phyloP scores from a whole-genome alignment of 2,113 vertebrate species.

The Lichenostomus cassidix region DNA sequence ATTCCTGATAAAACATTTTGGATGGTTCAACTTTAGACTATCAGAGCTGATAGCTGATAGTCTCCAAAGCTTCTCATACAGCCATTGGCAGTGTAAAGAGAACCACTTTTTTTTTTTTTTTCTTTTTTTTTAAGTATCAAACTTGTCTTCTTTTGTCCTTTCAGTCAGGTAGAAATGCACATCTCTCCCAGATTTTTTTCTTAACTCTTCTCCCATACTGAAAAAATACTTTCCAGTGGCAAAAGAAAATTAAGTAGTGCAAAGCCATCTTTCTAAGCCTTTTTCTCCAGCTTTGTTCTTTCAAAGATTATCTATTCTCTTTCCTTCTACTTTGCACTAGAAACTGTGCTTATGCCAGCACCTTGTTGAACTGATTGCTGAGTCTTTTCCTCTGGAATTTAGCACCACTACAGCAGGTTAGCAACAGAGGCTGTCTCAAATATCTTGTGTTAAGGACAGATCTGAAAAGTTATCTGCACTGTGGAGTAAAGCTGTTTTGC shows the following conservation, averaged over 20 bases:
- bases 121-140: not conserved
- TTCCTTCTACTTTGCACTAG: slow-evolving; percentile 8
- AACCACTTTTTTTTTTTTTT: rapidly evolving
- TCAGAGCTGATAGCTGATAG: not conserved
- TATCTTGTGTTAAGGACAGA: slow-evolving; percentile 70
- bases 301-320: not conserved
- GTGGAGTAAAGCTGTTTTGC: slow-evolving; percentile 62
- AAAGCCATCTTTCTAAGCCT: not conserved
- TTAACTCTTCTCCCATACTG: not conserved
- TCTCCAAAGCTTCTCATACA: not conserved
- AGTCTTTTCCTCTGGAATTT: slow-evolving; percentile 64
- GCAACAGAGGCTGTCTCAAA: slow-evolving; percentile 68
- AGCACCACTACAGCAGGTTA: slow-evolving; percentile 61
- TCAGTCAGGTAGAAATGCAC: not conserved
- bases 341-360: slow-evolving; percentile 67
- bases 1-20: not conserved
- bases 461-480: slow-evolving; percentile 69
- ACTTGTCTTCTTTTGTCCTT: not conserved
- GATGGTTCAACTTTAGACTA: not conserved
- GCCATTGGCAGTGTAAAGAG: not conserved
- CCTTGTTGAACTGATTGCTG: slow-evolving; percentile 51
- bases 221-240: not conserved
- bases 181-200: not conserved
- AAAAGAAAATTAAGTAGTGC: not conserved
- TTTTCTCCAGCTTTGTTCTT: slow-evolving; percentile 33